These are phyloP conservation scores for Enteromius mattozi DNA, from an alignment of 2,797 vertebrate species.

Conservation along the genomic window DNA sequence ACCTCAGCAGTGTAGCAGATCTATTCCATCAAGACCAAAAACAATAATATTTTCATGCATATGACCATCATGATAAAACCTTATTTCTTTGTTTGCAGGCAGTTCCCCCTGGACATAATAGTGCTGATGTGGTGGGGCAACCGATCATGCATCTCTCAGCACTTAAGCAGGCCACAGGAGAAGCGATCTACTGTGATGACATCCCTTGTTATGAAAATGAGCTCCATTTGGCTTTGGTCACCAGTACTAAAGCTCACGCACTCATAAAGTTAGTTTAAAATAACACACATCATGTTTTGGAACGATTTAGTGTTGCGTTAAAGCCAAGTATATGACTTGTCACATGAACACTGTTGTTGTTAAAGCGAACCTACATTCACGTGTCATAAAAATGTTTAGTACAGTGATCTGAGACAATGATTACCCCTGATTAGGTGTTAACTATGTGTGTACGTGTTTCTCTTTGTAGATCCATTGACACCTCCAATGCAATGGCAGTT, in stretches of 20 bases:
- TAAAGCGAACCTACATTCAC: not conserved
- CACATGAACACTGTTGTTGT: not conserved
- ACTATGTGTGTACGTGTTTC: conserved; percentile 68
- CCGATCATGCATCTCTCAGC: conserved; percentile 90
- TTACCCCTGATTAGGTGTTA: not conserved
- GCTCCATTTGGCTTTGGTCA: conserved; percentile 86
- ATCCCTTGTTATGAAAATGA: conserved; percentile 89
- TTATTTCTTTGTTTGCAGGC: conserved; percentile 74
- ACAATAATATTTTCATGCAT: not conserved
- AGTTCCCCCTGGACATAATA: conserved; percentile 81
- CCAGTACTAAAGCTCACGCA: conserved; percentile 89
- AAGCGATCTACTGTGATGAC: conserved; percentile 93
- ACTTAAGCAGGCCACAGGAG: conserved; percentile 89
- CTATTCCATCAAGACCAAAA: not conserved
- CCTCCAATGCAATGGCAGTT: conserved; percentile 76
- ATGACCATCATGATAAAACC: not conserved
- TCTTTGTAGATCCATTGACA: conserved; percentile 80
- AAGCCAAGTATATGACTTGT: not conserved
- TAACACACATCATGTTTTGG: not conserved
- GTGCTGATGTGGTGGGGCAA: conserved; percentile 85
- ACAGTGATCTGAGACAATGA: not conserved
- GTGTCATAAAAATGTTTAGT: not conserved
- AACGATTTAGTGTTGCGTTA: not conserved
- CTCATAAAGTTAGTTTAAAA: conserved; percentile 73
- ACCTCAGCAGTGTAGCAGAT: not conserved